Percentiles rank a stretch among this genome's conserved stretches.
Evolutionary conservation across 2,113 vertebrate species (phyloP).

Genomic region (Camelus bactrianus): DNA sequence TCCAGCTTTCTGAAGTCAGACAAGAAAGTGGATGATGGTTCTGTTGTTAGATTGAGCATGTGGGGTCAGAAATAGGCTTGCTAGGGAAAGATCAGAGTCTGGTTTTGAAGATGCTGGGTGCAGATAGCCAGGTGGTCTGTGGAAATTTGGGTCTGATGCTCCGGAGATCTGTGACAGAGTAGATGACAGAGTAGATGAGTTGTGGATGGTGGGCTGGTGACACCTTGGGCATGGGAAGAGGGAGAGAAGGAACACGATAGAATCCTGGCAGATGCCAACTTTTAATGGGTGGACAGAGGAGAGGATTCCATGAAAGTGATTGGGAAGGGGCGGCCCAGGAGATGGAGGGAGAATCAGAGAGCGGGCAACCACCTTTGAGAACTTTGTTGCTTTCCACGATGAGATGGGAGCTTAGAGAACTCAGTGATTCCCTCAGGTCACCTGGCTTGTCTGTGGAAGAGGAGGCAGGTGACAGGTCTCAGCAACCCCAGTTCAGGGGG

Average conservation of each 20-base stretch:
- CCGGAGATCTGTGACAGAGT: not conserved
- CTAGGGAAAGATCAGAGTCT: not conserved
- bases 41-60: not conserved
- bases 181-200: not conserved
- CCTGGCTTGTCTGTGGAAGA: not conserved
- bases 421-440: not conserved
- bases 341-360: not conserved
- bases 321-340: not conserved
- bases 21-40: not conserved
- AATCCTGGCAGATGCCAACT: not conserved
- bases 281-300: not conserved
- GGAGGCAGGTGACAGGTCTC: not conserved
- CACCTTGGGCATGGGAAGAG: not conserved
- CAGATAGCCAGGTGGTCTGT: not conserved
- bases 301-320: accelerated
- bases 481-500: not conserved
- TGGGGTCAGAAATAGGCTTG: not conserved
- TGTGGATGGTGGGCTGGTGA: accelerated
- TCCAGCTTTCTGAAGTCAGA: not conserved
- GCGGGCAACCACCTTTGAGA: not conserved
- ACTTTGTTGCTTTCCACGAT: not conserved
- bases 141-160: not conserved
- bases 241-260: not conserved
- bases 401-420: not conserved
- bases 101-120: not conserved